Evolutionary conservation across 2,888 invertebrate species (phyloP).

Genomic region (Phyto melanocephala): DNA sequence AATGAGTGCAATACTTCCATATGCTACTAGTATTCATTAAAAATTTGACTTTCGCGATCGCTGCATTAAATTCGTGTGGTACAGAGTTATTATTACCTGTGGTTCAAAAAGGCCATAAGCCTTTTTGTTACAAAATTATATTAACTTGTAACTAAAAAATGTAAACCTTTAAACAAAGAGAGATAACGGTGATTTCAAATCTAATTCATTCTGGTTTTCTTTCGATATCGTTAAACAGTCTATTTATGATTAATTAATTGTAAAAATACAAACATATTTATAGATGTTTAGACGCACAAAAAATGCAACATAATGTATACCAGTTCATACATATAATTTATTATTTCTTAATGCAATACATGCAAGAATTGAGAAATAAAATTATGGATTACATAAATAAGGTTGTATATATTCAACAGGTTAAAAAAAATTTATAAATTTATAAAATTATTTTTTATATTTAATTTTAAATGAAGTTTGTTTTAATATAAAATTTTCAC

Average conservation of each 20-base stretch:
- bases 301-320: slow-evolving; percentile 59
- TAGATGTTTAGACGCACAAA: slow-evolving; percentile 51
- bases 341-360: neutral
- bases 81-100: no score
- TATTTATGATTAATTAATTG: no score
- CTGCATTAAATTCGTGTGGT: no score
- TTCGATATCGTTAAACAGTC: no score
- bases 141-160: neutral
- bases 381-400: slow-evolving; percentile 4
- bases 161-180: neutral
- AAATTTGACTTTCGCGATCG: no score
- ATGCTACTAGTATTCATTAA: no score
- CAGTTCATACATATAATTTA: slow-evolving; percentile 5
- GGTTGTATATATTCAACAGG: slow-evolving; percentile 55
- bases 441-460: neutral
- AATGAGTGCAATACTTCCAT: no score
- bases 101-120: no score
- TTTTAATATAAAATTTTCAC: neutral
- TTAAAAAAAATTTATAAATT: neutral
- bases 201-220: no score
- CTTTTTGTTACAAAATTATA: no score
- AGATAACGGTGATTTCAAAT: neutral
- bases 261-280: slow-evolving; percentile 24
- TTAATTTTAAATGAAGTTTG: no score
- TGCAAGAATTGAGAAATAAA: neutral